Percentiles rank a stretch among this genome's conserved stretches.
Evolutionary conservation across 2,113 vertebrate species (phyloP).

Genomic region (Dolichallabes microphthalmus): DNA sequence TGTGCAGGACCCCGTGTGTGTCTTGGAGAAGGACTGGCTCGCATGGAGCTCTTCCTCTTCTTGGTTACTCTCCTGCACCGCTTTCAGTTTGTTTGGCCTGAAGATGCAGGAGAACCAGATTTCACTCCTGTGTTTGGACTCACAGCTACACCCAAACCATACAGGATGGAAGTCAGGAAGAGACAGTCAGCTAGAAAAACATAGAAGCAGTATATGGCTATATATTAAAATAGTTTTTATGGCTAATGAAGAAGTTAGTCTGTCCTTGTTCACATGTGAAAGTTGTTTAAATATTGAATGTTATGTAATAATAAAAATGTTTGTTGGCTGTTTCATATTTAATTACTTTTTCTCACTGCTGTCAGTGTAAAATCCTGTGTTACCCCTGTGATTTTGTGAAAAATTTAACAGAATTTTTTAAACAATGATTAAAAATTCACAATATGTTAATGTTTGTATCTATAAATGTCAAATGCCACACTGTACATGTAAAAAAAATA

Average conservation of each 20-base stretch:
- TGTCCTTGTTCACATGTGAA: no score
- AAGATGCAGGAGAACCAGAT: constrained; percentile 51
- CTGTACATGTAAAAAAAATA: no score
- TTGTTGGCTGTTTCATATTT: no score
- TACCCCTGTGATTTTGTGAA: no score
- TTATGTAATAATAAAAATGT: no score
- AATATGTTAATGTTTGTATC: neutral
- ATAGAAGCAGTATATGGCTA: neutral
- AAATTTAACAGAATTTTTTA: no score
- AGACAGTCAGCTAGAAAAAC: constrained; percentile 20
- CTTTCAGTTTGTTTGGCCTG: constrained; percentile 55
- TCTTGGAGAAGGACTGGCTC: constrained; percentile 35
- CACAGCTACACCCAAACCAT: constrained; percentile 49
- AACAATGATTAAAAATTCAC: neutral
- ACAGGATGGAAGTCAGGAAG: constrained; percentile 50
- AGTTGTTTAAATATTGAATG: no score
- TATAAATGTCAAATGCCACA: neutral
- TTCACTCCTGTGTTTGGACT: constrained; percentile 46
- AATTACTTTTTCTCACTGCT: no score
- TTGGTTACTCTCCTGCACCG: constrained; percentile 45
- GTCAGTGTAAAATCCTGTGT: no score
- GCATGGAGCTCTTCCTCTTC: constrained; percentile 33
- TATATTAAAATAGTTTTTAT: neutral
- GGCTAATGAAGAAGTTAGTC: neutral
- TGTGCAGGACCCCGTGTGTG: constrained; percentile 23